These are phyloP conservation scores for Myiagra hebetior DNA, from an alignment of 2,113 vertebrate species.

Conservation along the genomic window DNA sequence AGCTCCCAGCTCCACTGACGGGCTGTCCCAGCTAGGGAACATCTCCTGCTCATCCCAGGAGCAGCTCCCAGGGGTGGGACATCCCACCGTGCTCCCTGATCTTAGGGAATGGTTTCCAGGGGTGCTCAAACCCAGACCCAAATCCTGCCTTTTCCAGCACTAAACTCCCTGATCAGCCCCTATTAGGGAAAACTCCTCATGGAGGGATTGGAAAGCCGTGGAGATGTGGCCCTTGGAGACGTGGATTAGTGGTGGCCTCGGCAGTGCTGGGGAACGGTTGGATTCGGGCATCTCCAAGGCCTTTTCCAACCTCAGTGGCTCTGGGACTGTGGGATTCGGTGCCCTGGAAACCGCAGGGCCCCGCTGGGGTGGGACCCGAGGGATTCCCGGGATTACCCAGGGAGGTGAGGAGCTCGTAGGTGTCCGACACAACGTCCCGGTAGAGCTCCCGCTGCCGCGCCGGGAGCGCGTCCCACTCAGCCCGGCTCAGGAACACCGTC, in stretches of 20 bases:
- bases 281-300: neutral
- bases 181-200: fast-evolving
- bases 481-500: neutral
- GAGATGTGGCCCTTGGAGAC: neutral
- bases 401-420: neutral
- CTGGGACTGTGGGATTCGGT: neutral
- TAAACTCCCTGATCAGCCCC: neutral
- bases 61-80: neutral
- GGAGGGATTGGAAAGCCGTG: fast-evolving
- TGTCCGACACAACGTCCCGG: neutral
- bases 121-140: neutral
- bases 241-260: neutral
- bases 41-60: neutral
- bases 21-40: fast-evolving
- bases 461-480: neutral
- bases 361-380: neutral
- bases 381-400: neutral
- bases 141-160: neutral
- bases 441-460: neutral
- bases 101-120: neutral
- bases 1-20: neutral
- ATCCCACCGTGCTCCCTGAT: neutral
- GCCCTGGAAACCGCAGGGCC: neutral
- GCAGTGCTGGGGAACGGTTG: neutral
- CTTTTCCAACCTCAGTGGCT: neutral